These are phyloP conservation scores for Monoplex corrugatus DNA, from an alignment of 2,888 invertebrate species.

Conservation along the genomic window DNA sequence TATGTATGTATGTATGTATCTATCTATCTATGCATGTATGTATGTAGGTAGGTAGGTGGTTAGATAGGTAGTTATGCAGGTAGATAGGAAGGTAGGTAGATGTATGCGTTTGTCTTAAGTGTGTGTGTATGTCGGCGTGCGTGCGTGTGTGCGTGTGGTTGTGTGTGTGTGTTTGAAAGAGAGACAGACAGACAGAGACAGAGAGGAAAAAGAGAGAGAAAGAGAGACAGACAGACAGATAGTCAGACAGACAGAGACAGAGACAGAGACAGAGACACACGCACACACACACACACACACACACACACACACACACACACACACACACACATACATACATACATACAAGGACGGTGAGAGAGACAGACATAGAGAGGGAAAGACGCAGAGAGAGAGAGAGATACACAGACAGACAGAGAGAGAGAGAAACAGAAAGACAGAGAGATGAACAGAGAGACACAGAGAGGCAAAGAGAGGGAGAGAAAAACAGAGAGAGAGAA, in stretches of 20 bases:
- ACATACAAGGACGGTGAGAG: background rate
- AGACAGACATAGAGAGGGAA: background rate
- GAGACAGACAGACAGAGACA: background rate
- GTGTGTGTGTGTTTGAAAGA: background rate
- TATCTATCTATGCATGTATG: background rate
- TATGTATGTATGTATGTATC: background rate
- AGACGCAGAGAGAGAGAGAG: background rate
- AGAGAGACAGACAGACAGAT: background rate
- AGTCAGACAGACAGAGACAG: background rate
- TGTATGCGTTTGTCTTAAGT: too few relatives aligned
- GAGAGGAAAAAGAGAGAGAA: background rate
- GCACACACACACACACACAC: background rate
- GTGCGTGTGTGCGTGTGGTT: background rate
- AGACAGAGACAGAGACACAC: background rate
- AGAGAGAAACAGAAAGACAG: background rate
- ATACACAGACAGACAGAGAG: background rate
- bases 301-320: background rate
- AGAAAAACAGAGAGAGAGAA: background rate
- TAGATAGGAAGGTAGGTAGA: too few relatives aligned
- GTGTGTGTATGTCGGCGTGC: conserved; percentile 2
- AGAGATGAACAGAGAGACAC: background rate
- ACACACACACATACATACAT: background rate
- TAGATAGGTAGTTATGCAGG: background rate
- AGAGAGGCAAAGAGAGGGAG: background rate
- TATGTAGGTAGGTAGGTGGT: background rate